Percentiles rank a stretch among this genome's conserved stretches.
Evolutionary conservation across 2,888 invertebrate genomes (phyloP).

Genomic region (Macrophya alboannulata): DNA sequence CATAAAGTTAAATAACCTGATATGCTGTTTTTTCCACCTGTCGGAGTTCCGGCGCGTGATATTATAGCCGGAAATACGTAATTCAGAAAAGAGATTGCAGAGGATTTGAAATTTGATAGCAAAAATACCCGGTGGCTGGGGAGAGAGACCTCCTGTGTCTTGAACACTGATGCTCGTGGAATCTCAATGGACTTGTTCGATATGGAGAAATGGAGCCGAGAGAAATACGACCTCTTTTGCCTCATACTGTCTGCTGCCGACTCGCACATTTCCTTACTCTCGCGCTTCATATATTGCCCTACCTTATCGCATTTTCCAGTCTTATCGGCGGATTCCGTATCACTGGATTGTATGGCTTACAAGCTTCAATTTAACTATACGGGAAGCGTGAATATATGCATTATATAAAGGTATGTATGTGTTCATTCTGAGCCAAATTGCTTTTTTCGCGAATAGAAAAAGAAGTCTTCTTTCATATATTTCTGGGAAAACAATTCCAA

Average conservation of each 20-base stretch:
- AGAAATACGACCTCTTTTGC: conserved; percentile 11
- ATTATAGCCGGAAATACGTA: background rate
- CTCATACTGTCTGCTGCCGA: background rate
- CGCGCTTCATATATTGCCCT: background rate
- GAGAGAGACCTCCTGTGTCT: background rate
- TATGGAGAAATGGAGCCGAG: background rate
- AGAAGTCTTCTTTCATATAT: background rate
- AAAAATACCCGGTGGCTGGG: background rate
- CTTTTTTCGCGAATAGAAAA: background rate
- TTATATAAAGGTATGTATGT: background rate
- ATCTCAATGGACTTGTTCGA: background rate
- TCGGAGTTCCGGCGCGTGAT: background rate
- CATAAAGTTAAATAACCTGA: conserved; percentile 18
- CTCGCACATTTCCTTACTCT: background rate
- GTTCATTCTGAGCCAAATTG: conserved; percentile 1
- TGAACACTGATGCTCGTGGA: background rate
- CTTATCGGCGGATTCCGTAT: conserved; percentile 1
- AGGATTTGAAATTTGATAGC: conserved; percentile 7
- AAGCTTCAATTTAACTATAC: background rate
- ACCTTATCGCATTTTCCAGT: background rate
- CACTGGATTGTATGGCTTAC: background rate
- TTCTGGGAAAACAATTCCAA: background rate
- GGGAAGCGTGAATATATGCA: background rate
- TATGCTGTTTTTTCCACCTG: conserved; percentile 24
- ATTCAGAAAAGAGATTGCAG: background rate